A percentile compares a stretch with the other conserved stretches of the same genome.
Evolutionary conservation across 2,888 invertebrate genomes (phyloP).

Genomic region (Ommatoiulus sabulosus): DNA sequence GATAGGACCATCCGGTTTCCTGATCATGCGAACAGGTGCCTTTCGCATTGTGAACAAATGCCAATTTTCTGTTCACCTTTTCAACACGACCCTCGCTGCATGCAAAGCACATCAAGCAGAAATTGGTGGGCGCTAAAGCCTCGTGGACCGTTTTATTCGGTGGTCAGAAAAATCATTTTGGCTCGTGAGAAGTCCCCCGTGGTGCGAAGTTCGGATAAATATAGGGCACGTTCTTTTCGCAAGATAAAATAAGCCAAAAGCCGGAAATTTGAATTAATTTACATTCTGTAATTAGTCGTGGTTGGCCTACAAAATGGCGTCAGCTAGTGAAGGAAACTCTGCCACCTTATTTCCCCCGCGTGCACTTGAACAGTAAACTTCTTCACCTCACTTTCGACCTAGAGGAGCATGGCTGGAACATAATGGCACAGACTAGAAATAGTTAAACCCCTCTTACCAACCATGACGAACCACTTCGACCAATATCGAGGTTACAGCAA

Average conservation of each 20-base stretch:
- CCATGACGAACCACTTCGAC: background rate
- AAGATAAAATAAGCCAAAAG: background rate
- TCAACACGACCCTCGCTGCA: background rate
- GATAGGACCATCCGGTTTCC: conserved; percentile 17
- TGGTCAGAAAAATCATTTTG: background rate
- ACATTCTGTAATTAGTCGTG: background rate
- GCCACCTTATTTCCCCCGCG: background rate
- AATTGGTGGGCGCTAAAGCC: background rate
- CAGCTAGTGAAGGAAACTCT: background rate
- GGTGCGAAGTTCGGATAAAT: background rate
- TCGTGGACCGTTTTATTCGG: conserved; percentile 5
- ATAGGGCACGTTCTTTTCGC: background rate
- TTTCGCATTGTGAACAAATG: background rate
- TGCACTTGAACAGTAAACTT: background rate
- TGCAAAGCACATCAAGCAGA: background rate
- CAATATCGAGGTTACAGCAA: background rate
- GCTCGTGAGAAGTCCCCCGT: background rate
- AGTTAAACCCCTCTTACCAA: background rate
- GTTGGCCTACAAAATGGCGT: background rate
- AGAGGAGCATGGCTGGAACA: background rate
- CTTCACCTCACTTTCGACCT: conserved; percentile 23
- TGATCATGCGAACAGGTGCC: background rate
- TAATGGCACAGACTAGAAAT: background rate
- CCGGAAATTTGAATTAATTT: background rate
- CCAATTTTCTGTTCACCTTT: background rate